Conservation (phyloP, 2,888 invertebrate genomes). For the Ernsta delagoae region DNA sequence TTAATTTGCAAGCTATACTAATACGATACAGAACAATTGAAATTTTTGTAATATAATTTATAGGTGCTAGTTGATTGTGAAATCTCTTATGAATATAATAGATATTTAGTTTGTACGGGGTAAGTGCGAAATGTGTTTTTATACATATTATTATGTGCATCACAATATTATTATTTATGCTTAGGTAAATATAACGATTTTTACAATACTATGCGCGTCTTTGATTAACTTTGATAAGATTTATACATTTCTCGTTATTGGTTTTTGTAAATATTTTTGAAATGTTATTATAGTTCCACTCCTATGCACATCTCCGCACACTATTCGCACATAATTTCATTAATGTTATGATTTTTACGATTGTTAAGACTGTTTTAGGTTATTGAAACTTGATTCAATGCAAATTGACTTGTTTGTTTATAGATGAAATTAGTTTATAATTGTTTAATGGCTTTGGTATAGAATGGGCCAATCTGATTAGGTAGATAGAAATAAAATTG, state of each 20-base stretch:
- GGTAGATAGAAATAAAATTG: conserved; percentile 1
- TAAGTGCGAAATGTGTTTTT: conserved; percentile 29
- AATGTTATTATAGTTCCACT: conserved; percentile 40
- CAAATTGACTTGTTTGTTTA: conserved; percentile 36
- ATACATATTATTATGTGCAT: too few relatives aligned
- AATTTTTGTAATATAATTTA: conserved; percentile 43
- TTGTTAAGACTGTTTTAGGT: conserved; percentile 71
- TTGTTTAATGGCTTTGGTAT: neutral
- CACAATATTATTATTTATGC: conserved; percentile 15
- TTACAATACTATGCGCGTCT: conserved; percentile 13
- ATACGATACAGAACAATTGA: conserved; percentile 31
- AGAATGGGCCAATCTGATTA: conserved; percentile 1
- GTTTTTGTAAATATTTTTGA: conserved; percentile 33
- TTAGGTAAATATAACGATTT: conserved; percentile 18
- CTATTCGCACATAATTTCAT: conserved; percentile 38
- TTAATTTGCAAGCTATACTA: conserved; percentile 9
- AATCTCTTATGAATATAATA: conserved; percentile 61
- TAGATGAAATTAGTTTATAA: conserved; percentile 4
- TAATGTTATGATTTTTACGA: conserved; percentile 43
- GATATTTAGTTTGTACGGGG: conserved; percentile 40
- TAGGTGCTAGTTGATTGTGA: conserved; percentile 73
- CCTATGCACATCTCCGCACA: conserved; percentile 56
- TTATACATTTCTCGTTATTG: conserved; percentile 22
- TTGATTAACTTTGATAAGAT: conserved; percentile 30
- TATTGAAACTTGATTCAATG: conserved; percentile 58